Conservation (phyloP, 1,140 invertebrate species). For the Zophobas morio region DNA sequence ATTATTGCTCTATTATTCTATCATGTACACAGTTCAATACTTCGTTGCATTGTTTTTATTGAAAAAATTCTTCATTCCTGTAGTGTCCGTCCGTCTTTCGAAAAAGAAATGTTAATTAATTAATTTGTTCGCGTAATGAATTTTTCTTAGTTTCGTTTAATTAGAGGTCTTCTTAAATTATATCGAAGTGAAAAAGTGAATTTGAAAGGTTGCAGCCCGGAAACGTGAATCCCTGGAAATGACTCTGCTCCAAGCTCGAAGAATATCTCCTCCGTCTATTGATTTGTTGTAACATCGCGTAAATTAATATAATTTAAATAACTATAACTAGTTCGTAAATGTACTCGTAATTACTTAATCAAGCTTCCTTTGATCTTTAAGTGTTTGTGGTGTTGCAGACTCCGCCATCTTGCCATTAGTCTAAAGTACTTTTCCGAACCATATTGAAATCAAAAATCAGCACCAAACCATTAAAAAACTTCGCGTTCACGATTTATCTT, state of each 20-base stretch:
- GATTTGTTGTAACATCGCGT: conserved; percentile 8
- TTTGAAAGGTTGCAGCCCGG: conserved; percentile 22
- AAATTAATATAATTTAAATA: conserved; percentile 28
- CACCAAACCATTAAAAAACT: conserved; percentile 34
- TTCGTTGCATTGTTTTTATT: conserved; percentile 28
- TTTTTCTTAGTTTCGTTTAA: neutral
- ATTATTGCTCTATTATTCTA: conserved; percentile 37
- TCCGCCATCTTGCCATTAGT: conserved; percentile 15
- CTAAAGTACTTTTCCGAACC: conserved; percentile 7
- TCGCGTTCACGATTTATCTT: conserved; percentile 32
- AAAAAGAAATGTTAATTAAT: neutral
- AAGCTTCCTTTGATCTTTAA: conserved; percentile 26
- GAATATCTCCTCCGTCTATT: conserved; percentile 1
- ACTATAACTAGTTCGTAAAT: conserved; percentile 33
- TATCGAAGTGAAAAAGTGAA: neutral
- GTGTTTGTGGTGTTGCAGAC: conserved; percentile 4
- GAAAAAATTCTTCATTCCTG: neutral
- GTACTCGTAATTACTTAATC: conserved; percentile 14
- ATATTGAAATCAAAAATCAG: conserved; percentile 24
- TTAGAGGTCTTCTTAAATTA: conserved; percentile 8
- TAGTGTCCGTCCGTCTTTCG: no score
- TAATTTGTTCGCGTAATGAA: neutral
- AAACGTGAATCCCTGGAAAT: conserved; percentile 28
- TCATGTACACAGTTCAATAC: conserved; percentile 32
- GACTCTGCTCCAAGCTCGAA: neutral